A percentile compares a stretch with the other conserved stretches of the same genome.
phyloP scores from a whole-genome alignment of 2,888 invertebrate species.

The Onthophagus sagittarius region DNA sequence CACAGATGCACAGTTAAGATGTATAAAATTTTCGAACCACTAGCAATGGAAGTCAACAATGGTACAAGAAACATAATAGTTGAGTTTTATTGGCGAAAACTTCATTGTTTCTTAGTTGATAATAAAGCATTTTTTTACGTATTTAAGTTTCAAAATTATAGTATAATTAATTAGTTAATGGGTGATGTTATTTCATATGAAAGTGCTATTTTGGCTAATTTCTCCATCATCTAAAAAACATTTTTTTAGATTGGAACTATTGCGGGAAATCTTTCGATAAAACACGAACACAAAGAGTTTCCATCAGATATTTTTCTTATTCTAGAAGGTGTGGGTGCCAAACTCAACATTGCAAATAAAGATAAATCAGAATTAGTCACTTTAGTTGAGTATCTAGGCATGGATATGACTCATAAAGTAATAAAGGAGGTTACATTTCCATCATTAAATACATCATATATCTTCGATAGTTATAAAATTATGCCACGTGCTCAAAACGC shows the following conservation, averaged over 20 bases:
- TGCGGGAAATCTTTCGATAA: conserved; percentile 70
- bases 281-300: conserved; percentile 64
- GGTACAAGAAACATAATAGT: too few species aligned
- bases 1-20: too few species aligned
- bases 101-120: too few species aligned
- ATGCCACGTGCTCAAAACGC: conserved; percentile 71
- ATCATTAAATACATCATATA: conserved; percentile 44
- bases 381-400: conserved; percentile 26
- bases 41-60: too few species aligned
- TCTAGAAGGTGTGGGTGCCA: conserved; percentile 58
- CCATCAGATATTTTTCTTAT: conserved; percentile 70
- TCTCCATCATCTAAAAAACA: too few species aligned
- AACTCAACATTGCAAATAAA: conserved; percentile 42
- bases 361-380: conserved; percentile 28
- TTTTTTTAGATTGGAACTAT: conserved; percentile 59
- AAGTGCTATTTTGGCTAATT: too few species aligned
- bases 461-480: conserved; percentile 49
- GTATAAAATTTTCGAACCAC: too few species aligned
- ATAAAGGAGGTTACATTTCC: conserved; percentile 52
- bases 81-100: too few species aligned
- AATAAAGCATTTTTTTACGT: too few species aligned
- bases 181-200: too few species aligned
- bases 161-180: too few species aligned
- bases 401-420: conserved; percentile 34
- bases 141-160: too few species aligned